Base-by-base conservation (phyloP, 2,113 vertebrate genomes). In the Myodes glareolus region DNA sequence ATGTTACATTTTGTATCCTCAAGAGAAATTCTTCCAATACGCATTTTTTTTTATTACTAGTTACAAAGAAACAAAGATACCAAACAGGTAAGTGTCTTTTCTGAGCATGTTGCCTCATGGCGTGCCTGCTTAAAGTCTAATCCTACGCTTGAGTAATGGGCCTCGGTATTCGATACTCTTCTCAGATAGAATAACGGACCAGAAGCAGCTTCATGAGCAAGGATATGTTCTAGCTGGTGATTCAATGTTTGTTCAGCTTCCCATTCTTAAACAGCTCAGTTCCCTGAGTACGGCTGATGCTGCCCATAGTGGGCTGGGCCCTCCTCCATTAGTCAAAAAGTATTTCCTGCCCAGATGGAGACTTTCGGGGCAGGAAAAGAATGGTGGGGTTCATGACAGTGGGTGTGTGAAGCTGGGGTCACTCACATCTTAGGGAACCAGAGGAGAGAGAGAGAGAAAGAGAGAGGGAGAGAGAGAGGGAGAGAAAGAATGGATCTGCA, bases 1-100 rank as follows among this genome's bases (percentile, higher is more conserved):
- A 90, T 80, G 12, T 5, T 39, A 45, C 33, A 65, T 42, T 76
- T 36, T 86, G 63, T 65, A 67, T 63, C 61, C 33, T 93, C 61
- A 86, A 82, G 33, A 58, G 39, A 92, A 65, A 76, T 47, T 45
- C 42, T n/a, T 25, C 31, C 7, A 13, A 39, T 75, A 27, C 55
- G 25, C 70, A 42, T 88, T 58, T 77, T 88, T 88, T 77, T 61
- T 58, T 58, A 72, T 78, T 73, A 88, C 68, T 19, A 63, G 36
- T 75, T 33, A 91, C 23, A 90, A 76, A 55, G 31, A 78, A 94
- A 82, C 63, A 61, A 92, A 77, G 31, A 8, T 19, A 72, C 52
- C 14, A 58, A 70, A 68, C 1, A 25, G 3, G 16, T 33, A 65
- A 78, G 88, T 61, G 7, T 89, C 58, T 67, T 87, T 92, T 55